Percentiles rank a stretch among this genome's conserved stretches.
phyloP scores from a whole-genome alignment of 1,140 invertebrate genomes.

The Popillia japonica region DNA sequence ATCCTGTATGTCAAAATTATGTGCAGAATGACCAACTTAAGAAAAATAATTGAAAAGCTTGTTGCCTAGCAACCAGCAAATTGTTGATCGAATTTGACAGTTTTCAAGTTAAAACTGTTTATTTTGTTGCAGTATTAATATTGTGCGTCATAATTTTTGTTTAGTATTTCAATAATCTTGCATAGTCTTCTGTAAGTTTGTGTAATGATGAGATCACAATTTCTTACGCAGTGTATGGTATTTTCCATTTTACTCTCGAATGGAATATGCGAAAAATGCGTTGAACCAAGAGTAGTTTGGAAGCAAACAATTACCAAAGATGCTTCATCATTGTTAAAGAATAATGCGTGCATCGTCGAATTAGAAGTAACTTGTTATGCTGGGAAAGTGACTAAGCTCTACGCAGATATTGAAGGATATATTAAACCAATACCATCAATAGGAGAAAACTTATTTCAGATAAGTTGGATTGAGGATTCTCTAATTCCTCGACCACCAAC shows the following conservation, averaged over 20 bases:
- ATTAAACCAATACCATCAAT: background rate
- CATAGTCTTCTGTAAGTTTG: too few species aligned
- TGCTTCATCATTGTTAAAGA: background rate
- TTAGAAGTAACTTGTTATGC: background rate
- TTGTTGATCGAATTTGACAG: too few species aligned
- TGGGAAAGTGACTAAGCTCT: background rate
- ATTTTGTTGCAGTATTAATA: too few species aligned
- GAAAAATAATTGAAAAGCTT: too few species aligned
- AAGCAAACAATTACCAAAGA: background rate
- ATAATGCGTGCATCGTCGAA: background rate
- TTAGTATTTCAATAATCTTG: too few species aligned
- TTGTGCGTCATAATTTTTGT: too few species aligned
- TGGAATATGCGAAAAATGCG: background rate
- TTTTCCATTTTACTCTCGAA: background rate
- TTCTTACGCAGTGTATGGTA: background rate
- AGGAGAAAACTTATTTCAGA: background rate
- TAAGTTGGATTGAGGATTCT: background rate
- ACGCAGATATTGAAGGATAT: background rate
- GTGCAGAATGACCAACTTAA: too few species aligned
- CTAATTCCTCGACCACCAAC: background rate
- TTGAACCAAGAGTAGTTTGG: background rate
- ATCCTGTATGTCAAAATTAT: too few species aligned
- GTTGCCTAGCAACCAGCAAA: too few species aligned
- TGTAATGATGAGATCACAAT: too few species aligned
- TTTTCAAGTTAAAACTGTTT: too few species aligned